A percentile compares a stretch with the other conserved stretches of the same genome.
phyloP scores from a whole-genome alignment of 2,888 invertebrate genomes.

The Aspidiotus rigidus region DNA sequence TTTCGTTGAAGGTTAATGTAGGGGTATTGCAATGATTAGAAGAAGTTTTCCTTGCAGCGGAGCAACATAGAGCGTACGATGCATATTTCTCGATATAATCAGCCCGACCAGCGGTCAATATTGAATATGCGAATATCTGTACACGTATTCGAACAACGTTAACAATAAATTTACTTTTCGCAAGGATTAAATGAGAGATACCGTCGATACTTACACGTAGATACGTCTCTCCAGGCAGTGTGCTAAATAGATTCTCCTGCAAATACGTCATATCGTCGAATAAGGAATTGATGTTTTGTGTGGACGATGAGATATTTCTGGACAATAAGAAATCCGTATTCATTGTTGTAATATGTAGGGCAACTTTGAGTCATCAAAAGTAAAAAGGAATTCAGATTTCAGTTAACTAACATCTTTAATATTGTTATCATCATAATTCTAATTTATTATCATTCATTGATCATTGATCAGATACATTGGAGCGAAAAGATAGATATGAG shows the following conservation, averaged over 20 bases:
- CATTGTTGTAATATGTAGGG: too few relatives aligned
- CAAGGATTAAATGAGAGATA: neutral
- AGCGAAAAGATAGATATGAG: too few relatives aligned
- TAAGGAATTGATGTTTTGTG: slow-evolving; percentile 19
- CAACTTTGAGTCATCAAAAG: too few relatives aligned
- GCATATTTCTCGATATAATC: slow-evolving; percentile 26
- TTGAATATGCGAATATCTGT: slow-evolving; percentile 21
- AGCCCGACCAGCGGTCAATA: slow-evolving; percentile 10
- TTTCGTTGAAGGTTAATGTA: slow-evolving; percentile 13
- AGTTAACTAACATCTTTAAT: too few relatives aligned
- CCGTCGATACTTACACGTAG: slow-evolving; percentile 9
- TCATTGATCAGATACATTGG: too few relatives aligned
- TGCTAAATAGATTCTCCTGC: slow-evolving; percentile 15
- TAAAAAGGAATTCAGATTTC: too few relatives aligned
- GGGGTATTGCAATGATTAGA: neutral
- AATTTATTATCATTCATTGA: too few relatives aligned
- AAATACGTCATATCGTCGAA: slow-evolving; percentile 26
- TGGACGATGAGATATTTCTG: neutral
- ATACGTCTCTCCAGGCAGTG: slow-evolving; percentile 10
- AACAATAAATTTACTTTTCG: neutral
- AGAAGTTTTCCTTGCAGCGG: neutral
- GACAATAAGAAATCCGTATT: too few relatives aligned
- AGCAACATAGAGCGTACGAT: slow-evolving; percentile 12
- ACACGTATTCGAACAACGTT: neutral
- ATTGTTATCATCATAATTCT: too few relatives aligned